A percentile compares a stretch with the other conserved stretches of the same genome.
phyloP scores from a whole-genome alignment of 2,888 invertebrate species.

The Troides helena region DNA sequence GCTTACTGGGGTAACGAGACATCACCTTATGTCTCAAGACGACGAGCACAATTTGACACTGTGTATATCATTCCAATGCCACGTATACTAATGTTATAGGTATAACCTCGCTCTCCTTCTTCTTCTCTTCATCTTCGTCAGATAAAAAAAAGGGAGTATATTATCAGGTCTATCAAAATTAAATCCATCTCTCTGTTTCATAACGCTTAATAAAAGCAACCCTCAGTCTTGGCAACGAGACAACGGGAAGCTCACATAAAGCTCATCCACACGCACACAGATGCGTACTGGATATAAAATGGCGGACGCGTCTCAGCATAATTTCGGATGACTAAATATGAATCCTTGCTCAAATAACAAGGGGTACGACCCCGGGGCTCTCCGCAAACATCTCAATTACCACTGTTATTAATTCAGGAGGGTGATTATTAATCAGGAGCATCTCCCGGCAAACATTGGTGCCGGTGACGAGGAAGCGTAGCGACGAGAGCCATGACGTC shows the following conservation, averaged over 20 bases:
- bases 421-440: conserved; percentile 52
- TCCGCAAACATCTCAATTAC: conserved; percentile 78
- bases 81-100: no score
- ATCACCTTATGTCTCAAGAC: no score
- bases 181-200: not conserved
- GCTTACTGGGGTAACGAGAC: no score
- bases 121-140: no score
- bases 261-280: conserved; percentile 31
- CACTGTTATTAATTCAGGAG: conserved; percentile 70
- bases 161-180: not conserved
- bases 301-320: conserved; percentile 52
- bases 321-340: conserved; percentile 73
- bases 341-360: conserved; percentile 65
- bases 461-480: conserved; percentile 25
- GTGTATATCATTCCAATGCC: no score
- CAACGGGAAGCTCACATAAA: conserved; percentile 15
- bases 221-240: conserved; percentile 4
- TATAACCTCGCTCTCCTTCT: no score
- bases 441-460: conserved; percentile 47
- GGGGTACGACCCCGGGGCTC: conserved; percentile 52
- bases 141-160: not conserved
- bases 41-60: no score
- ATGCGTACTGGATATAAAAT: conserved; percentile 36
- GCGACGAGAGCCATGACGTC: not conserved
- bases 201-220: not conserved